A percentile compares a stretch with the other conserved stretches of the same genome.
phyloP scores from a whole-genome alignment of 2,888 invertebrate genomes.

The Gibbula magus region DNA sequence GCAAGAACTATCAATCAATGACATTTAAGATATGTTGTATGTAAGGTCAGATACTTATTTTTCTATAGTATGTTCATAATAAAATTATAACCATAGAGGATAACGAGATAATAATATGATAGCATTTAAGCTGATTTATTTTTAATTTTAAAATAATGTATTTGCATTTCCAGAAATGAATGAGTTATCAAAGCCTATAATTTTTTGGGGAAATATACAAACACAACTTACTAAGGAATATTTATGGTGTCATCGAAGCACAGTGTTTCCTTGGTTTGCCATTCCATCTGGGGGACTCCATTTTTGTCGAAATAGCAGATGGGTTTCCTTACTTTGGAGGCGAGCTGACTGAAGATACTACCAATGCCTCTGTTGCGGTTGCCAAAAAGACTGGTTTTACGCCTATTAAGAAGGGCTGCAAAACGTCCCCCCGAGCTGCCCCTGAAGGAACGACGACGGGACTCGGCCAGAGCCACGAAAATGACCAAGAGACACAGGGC shows the following conservation, averaged over 20 bases:
- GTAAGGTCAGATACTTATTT: no score
- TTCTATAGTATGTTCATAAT: no score
- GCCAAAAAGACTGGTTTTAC: neutral
- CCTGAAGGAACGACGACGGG: neutral
- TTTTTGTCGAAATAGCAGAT: neutral
- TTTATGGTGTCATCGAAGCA: neutral
- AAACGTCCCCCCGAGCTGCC: neutral
- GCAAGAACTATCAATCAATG: no score
- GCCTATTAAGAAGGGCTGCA: neutral
- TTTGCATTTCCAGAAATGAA: neutral
- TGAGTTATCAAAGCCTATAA: neutral
- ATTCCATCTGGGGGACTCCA: neutral
- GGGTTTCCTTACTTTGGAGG: neutral
- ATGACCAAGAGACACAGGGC: neutral
- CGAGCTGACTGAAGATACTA: neutral
- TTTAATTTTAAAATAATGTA: no score
- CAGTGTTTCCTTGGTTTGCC: neutral
- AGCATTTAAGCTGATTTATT: no score
- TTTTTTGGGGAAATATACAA: neutral
- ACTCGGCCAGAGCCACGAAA: neutral
- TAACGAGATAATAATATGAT: no score
- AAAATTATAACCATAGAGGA: no score
- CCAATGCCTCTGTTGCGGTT: neutral
- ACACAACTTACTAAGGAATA: neutral
- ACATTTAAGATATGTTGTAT: no score